Base-by-base conservation (phyloP, 2,888 invertebrate species). In the Meteorus colon region DNA sequence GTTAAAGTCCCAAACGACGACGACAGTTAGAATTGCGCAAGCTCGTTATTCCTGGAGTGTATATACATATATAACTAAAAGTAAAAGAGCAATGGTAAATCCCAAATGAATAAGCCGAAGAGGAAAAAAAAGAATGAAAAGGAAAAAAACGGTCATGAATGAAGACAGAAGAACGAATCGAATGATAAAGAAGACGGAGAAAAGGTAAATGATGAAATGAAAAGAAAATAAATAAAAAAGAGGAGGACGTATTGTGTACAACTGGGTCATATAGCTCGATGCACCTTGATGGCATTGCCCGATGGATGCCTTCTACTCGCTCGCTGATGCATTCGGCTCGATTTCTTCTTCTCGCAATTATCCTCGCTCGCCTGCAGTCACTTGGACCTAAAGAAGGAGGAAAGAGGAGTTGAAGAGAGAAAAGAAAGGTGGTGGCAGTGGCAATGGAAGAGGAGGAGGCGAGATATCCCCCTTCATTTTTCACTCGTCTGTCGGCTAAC, bases 321-420 rank as follows among this genome's bases (percentile, higher is more conserved):
- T 72, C 71, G 72, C 72, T 72, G 72, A 76, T 76, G 72, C 76
- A 76, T 76, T 76, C 72, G 76, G 76, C 76, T 72, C 72, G 76
- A 76, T 76, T 76, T 76, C 76, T 76, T 76, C 72, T 70, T 55
- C 41, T 76, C 59, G 76, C 72, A 76, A 76, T 76, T 76, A 76
- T 76, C 67, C 66, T 72, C 72, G 68, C 72, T 76, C 63, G 76
- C 62, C 76, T 60, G 72, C 72, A 72, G 72, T 72, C 72, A 76
- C 59, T 71, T 76, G 67, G 63, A 63, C 55, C 55, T 63, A 31
- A 67, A 55, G 76, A 48, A 70, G 34, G 45, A 71, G 48, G 41
- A 16, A 59, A 27, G 29, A 34, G 59, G 12, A 19, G 27, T 24
- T 16, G 19, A 37, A 37, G 19, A 66, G 41, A 41, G 41, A 66